Base-by-base conservation (phyloP, 2,888 invertebrate species). In the Heliconius sara region DNA sequence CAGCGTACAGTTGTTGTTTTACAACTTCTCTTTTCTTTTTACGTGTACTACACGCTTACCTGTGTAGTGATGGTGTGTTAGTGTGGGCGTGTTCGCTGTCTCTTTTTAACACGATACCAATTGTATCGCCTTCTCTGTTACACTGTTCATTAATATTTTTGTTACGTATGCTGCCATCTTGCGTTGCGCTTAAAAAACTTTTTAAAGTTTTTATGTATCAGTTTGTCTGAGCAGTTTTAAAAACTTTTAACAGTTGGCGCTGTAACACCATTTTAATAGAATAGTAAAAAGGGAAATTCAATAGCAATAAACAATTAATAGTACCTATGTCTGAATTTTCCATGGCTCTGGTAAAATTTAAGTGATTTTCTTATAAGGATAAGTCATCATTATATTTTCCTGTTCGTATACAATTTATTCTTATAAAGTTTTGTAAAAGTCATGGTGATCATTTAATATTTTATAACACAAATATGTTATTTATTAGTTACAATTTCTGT, bases 11-110 rank as follows among this genome's bases (percentile, higher is more conserved):
- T 95, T 94, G 95, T 95, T 95, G 95, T 95, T 94, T 94, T 94
- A 94, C 95, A 94, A 95, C 94, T 94, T 95, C 95, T 95, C 94
- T 94, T 94, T 94, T 93, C 94, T 92, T 94, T 93, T 94, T 91
- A 91, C 89, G 90, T 90, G 90, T 89, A 89, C 90, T 89, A 89
- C 88, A 89, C 88, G 88, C 85, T 83, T 87, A 81, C 88, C 83
- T 82, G 83, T 92, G 94, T 94, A 88, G 88, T 85, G 82, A 88
- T 90, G 76, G 34, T 80, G 84, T 87, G 74, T 80, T 83, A 80
- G 90, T 90, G 83, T 82, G 82, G 72, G 80, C 79, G 79, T 80
- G 76, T 66, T 60, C 27, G 79, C 77, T 88, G 81, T 83, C n/a
- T 84, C 82, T 87, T 89, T 88, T 90, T 80, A 81, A 90, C 63